Evolutionary conservation across 92 coral and sea anemone species (phyloP), one percentile per base, ranked within the genome.

Genomic region (Porites cylindrica): DNA sequence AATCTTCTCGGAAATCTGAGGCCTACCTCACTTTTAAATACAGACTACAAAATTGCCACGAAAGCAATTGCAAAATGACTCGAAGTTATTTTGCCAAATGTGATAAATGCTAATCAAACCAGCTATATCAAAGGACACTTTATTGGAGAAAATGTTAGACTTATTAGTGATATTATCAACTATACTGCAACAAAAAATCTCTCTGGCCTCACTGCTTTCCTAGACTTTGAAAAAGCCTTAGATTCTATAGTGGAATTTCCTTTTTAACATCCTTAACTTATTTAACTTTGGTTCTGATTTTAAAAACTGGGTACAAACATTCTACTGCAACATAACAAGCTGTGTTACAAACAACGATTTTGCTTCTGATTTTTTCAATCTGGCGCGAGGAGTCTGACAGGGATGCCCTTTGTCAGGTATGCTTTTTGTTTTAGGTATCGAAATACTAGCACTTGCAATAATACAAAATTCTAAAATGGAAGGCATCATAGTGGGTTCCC

Each of bases 81-180:
- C 13, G 56, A 82, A 67, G 58, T 20, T 16, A 65, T 88, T 13
- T 21, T 82, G 47, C 83, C 72, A 16, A 6, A 17, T 24, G 80
- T 72, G 52, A 83, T 83, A 20, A 59, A 70, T 32, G 67, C 79
- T 72, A 66, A 83, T 59, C 87, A 83, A 83, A 83, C 87, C 8
- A 72, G 87, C 24, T 83, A 83, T 61, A 70, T 83, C 72, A 83
- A 83, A 72, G 87, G 87, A 51, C 87, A 71, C 19, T 83, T 72
- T 66, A 66, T 82, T 1, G 77, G 92, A 6, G 83, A 88, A 88
- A 88, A 82, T 21, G 86, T 89, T 2, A 72, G 85, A 77, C 80
- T 88, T 13, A 58, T 82, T 61, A 63, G 81, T 54, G 92, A 89
- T 77, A 83, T 89, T 77, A 73, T 77, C 13, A 53, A 73, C 18